phyloP scores from a whole-genome alignment of 2,797 vertebrate genomes.

The Poecilia wingei region DNA sequence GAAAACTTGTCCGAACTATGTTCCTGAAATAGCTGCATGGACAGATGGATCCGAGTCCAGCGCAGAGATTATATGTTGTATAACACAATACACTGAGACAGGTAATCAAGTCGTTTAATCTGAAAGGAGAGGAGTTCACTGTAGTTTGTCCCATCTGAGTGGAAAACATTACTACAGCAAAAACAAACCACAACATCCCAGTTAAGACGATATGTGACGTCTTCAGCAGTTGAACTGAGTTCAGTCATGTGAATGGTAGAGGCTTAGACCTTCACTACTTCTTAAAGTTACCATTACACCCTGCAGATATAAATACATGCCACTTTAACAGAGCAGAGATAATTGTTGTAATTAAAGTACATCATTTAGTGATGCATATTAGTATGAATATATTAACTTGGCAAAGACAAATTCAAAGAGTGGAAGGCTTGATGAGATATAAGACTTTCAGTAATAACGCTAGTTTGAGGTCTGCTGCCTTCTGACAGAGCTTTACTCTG shows the following conservation, averaged over 20 bases:
- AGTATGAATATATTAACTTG: not conserved
- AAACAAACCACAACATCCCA: not conserved
- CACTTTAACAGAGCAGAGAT: not conserved
- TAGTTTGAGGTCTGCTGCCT: not conserved
- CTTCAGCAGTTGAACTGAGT: not conserved
- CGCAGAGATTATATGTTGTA: not conserved
- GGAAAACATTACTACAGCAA: not conserved
- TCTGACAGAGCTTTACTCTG: no score
- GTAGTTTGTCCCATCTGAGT: not conserved
- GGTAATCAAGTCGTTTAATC: not conserved
- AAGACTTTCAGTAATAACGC: not conserved
- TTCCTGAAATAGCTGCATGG: not conserved
- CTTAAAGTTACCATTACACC: not conserved
- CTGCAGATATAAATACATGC: not conserved
- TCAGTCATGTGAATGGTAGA: not conserved
- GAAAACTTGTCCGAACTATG: not conserved
- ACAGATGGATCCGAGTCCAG: not conserved
- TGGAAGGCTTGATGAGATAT: not conserved
- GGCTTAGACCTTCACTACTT: not conserved
- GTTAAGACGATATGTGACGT: no score
- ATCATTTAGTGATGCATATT: not conserved
- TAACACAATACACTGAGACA: not conserved
- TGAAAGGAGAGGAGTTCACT: not conserved
- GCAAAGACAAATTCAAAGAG: not conserved
- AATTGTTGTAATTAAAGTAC: not conserved